Evolutionary conservation across 2,797 vertebrate species (phyloP), one percentile per base, ranked within the genome.

Genomic region (Chloroceryle amazona): DNA sequence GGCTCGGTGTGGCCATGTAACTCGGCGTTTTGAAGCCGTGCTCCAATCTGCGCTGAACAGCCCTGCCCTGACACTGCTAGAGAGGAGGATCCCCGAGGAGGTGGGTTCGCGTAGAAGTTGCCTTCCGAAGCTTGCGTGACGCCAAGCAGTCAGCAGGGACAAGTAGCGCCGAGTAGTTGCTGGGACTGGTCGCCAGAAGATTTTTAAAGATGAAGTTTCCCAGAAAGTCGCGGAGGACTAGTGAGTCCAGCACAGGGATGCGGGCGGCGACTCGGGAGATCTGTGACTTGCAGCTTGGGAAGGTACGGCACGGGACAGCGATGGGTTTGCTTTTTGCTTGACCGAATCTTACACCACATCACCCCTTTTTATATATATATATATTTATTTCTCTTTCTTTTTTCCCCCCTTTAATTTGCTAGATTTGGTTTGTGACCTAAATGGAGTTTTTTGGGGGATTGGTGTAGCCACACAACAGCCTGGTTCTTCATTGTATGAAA

Each of bases 91-190:
- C 3, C 19, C 29, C 22, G 5, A 1, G 58, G 10, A 4, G 68
- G 22, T 5, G 18, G 26, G 4, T 5, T 68, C 13, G 2, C 4
- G 6, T 20, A 3, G 33, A 26, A 5, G 21, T 3, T 28, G 15
- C 17, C 3, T 11, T 19, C 2, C 4, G 49, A 31, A 2, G 18
- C 9, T 19, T 2, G 9, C 2, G 33, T 18, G 33, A 12, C 3
- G 62, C 31, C 15, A 49, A 49, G 47, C 23, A 23, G 13, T 49
- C 22, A 17, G 42, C 42, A 31, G 20, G 47, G 33, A 8, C 5
- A 1, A 8, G 61, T 0, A 10, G n/a, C 2, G 10, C 18, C 22
- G 25, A 2, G 13, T 0, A 3, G 5, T 6, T 6, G 0, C 1
- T 3, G 55, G 16, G 18, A 28, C 16, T 6, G n/a, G 51, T 10